Evolutionary conservation across 1,140 invertebrate genomes (phyloP), one percentile per base, ranked within the genome.

Genomic region (Drosophila subpulchrella): DNA sequence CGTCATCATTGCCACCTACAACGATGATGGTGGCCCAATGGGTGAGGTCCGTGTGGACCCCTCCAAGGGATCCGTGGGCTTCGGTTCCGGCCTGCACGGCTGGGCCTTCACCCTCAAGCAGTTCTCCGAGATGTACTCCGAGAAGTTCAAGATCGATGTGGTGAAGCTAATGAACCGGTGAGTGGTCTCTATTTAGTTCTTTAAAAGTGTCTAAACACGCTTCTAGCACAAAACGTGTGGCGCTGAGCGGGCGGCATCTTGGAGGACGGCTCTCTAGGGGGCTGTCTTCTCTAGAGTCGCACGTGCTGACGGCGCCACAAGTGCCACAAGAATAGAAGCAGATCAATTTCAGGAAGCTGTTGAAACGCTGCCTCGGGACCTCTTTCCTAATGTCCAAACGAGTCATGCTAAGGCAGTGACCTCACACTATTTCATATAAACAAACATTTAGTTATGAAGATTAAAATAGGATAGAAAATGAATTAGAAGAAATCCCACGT

Each of bases 41-140:
- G 99, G 99, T 93, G 97, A 99, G 94, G 97, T 99, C 67, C 95
- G 97, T 84, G 98, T 99, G 81, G 98, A 99, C 93, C 98, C 98
- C 58, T 97, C 97, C 93, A 98, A 98, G 93, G 99, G 99, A 91
- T 99, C 98, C 72, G 99, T 99, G 75, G 99, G 99, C 92, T 99
- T 99, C 93, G 99, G 99, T 72, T 99, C 99, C 39, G 99, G 97
- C 91, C 96, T 99, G 55, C 99, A 99, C 93, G 98, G 99, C 58
- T 99, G 99, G 99, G 99, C 99, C 57, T 99, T 99, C 93, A 99
- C 99, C 55, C 94, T 99, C 42, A 99, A 99, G 94, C 98, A 99
- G 94, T 99, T 99, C 94, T 95, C 99, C 60, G 98, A 99, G 93
- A 99, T 99, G 96, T 99, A 99, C 93, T 96, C 98, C 36, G 97